Evolutionary conservation across 2,888 invertebrate genomes (phyloP).

Genomic region (Muscina levida): DNA sequence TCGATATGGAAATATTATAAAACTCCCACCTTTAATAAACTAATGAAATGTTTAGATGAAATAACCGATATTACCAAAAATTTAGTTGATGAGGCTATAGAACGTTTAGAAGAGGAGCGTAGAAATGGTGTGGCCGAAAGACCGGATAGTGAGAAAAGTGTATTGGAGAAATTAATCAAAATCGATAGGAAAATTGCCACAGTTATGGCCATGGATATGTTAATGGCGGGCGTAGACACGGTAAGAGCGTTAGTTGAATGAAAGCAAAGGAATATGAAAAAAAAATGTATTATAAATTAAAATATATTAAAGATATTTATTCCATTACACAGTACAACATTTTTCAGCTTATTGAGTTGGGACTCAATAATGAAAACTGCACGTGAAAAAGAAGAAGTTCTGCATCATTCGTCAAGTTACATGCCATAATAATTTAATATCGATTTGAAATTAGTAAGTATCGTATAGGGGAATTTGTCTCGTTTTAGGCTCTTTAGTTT

Average conservation of each 20-base stretch:
- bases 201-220: conserved; percentile 86
- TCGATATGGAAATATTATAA: conserved; percentile 69
- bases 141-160: conserved; percentile 80
- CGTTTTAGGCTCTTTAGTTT: too few relatives aligned
- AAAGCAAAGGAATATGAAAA: background rate
- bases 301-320: background rate
- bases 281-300: background rate
- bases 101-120: conserved; percentile 68
- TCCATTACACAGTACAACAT: too few relatives aligned
- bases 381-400: too few relatives aligned
- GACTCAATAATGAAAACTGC: too few relatives aligned
- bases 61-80: conserved; percentile 70
- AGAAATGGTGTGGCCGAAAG: conserved; percentile 65
- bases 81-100: conserved; percentile 76
- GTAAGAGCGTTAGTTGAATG: too few relatives aligned
- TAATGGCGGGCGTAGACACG: conserved; percentile 87
- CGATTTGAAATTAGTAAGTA: too few relatives aligned
- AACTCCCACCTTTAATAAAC: conserved; percentile 69
- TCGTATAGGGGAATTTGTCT: too few relatives aligned
- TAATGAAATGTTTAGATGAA: conserved; percentile 70
- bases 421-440: too few relatives aligned
- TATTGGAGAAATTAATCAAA: conserved; percentile 84
- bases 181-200: conserved; percentile 84
- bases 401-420: too few relatives aligned
- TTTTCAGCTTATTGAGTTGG: too few relatives aligned